A percentile compares a stretch with the other conserved stretches of the same genome.
Evolutionary conservation across 1,140 invertebrate genomes (phyloP).

Genomic region (Brachystomella parvula): DNA sequence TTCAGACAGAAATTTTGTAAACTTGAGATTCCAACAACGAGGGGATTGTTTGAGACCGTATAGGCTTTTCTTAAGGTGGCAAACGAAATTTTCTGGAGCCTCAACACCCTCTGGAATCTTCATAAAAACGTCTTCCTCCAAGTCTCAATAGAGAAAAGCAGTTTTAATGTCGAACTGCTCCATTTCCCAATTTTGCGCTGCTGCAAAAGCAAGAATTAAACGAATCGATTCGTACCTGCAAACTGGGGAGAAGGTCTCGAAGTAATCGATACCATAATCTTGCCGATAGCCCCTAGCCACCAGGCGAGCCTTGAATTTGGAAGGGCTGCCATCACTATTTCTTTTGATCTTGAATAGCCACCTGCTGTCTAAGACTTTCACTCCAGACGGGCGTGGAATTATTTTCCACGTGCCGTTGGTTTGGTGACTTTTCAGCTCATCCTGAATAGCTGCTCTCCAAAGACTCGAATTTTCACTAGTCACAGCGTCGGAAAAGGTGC

Average conservation of each 20-base stretch:
- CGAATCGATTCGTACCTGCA: conserved; percentile 38
- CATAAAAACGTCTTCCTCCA: conserved; percentile 46
- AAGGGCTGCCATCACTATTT: conserved; percentile 18
- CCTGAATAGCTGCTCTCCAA: conserved; percentile 17
- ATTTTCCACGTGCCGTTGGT: conserved; percentile 23
- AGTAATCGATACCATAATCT: conserved; percentile 38
- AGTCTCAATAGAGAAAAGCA: conserved; percentile 31
- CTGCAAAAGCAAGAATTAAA: conserved; percentile 36
- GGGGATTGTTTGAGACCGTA: conserved; percentile 39
- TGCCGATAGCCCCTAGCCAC: conserved; percentile 44
- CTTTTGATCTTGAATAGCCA: conserved; percentile 25
- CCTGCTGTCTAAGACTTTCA: conserved; percentile 28
- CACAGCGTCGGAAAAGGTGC: conserved; percentile 3
- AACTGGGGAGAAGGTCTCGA: conserved; percentile 45
- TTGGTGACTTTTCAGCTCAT: conserved; percentile 11
- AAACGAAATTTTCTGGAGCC: neutral
- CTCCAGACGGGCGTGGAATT: conserved; percentile 12
- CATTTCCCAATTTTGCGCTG: conserved; percentile 33
- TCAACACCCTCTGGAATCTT: conserved; percentile 42
- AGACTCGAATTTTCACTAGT: neutral
- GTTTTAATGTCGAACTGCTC: neutral
- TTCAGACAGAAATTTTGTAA: conserved; percentile 13
- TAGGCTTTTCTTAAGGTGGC: conserved; percentile 24
- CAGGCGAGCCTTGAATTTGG: conserved; percentile 40
- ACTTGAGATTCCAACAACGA: conserved; percentile 34